Evolutionary conservation across 1,140 invertebrate species (phyloP), one percentile per base, ranked within the genome.

Genomic region (Brachystomella parvula): DNA sequence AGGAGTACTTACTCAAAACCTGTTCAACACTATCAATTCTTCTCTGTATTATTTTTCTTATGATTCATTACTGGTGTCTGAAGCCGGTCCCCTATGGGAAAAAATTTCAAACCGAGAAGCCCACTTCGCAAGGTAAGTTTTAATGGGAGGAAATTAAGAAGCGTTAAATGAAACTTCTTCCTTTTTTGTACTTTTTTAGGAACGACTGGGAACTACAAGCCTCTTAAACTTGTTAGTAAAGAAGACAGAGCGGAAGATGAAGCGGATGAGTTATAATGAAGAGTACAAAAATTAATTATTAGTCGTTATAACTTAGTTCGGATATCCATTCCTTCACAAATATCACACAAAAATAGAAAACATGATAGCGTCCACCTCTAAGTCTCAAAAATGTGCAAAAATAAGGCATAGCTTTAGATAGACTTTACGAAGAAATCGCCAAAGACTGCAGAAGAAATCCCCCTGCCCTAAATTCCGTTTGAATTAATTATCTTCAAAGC

Each of bases 161-260:
- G 24, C n/a, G n/a, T n/a, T n/a, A n/a, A n/a, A n/a, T n/a, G n/a
- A n/a, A n/a, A n/a, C n/a, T n/a, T n/a, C n/a, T n/a, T n/a, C n/a
- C n/a, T n/a, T n/a, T n/a, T 53, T 24, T 53, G 2, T 61, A 9
- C 33, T 66, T 47, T 61, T n/a, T 3, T 35, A 73, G 71, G 49
- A 39, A 64, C 71, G 0, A 68, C 53, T 21, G 69, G 68, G 59
- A 69, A 66, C 47, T 73, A 73, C 47, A 73, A 66, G 19, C 71
- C 71, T 30, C 66, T 73, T 30, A 73, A 68, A 56, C 31, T 73
- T 32, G 63, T 73, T 30, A 63, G 61, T 6, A 28, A 62, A 21
- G 44, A 39, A 39, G 62, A 57, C 32, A 29, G 26, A 28, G 26
- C 44, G 12, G 62, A 44, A 29, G 44, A 64, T 32, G 2, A 70